Conservation (phyloP, 1,140 invertebrate species). For the Diorhabda sublineata region DNA sequence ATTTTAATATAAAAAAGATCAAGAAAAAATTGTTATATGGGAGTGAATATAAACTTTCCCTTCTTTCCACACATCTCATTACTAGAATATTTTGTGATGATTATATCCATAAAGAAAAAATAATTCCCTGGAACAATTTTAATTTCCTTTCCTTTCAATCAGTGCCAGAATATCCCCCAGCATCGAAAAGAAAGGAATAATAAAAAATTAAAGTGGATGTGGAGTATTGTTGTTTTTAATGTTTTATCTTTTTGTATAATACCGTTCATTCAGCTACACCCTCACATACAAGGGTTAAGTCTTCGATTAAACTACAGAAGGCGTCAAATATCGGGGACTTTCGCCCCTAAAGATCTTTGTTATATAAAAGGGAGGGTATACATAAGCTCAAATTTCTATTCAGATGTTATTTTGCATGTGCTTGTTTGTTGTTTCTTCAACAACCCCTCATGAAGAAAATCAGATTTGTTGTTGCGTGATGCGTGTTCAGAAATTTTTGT, state of each 20-base stretch:
- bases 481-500: too few species aligned
- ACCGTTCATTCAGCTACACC: conserved; percentile 19
- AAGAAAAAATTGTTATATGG: too few species aligned
- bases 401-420: conserved; percentile 14
- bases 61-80: too few species aligned
- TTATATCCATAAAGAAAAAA: not conserved
- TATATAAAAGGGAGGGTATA: conserved; percentile 3
- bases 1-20: too few species aligned
- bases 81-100: too few species aligned
- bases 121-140: not conserved
- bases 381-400: conserved; percentile 18
- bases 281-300: conserved; percentile 23
- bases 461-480: not conserved
- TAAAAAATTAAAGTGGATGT: conserved; percentile 13
- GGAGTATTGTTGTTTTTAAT: conserved; percentile 16
- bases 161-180: not conserved
- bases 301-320: conserved; percentile 22
- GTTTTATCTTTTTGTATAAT: conserved; percentile 19
- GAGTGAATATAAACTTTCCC: too few species aligned
- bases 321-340: conserved; percentile 21
- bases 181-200: conserved; percentile 11
- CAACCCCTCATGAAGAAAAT: conserved; percentile 4
- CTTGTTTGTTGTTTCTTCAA: conserved; percentile 6
- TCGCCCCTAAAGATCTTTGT: conserved; percentile 6
- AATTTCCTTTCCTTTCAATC: conserved; percentile 8